Evolutionary conservation across 2,797 vertebrate species (phyloP), one percentile per base, ranked within the genome.

Genomic region (Adelosebastes latens): DNA sequence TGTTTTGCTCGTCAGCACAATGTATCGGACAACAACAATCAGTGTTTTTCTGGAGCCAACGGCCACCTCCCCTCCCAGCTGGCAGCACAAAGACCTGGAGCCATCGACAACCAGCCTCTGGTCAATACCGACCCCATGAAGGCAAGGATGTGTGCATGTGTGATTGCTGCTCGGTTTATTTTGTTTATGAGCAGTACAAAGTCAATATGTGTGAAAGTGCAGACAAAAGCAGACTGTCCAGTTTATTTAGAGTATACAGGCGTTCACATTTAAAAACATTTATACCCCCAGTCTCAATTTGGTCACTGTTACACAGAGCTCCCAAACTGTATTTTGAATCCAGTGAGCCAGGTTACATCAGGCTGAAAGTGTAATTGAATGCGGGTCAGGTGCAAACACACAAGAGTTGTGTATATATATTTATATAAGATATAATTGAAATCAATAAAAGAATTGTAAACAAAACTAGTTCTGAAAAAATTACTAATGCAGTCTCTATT

Each of bases 91-190:
- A 97, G 97, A 87, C 99, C 99, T 0, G 99, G 98, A 87, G 99
- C 98, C 68, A 99, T 99, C 59, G 99, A 99, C 91, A 99, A 99
- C 96, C 97, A 99, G 83, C 93, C 97, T 2, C 94, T 99, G 67
- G 97, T 99, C 84, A 97, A 94, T 16, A 98, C 97, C 14, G 99
- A 99, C 52, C 96, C 97, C 55, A 94, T 97, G 84, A 99, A 99
- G 97, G 99, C 97, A 94, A 88, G 86, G 3, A 6, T 2, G 4
- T 24, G 11, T 55, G 29, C 18, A 31, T 22, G 22, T 27, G 39
- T 13, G 25, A 6, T 0, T n/a, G 16, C 14, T 46, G 53, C 22
- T 58, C 3, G 0, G 10, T 58, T 68, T 1, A 5, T 58, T 71
- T 52, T 59, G n/a, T 56, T 56, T 55, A 29, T 58, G 22, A 52